Percentiles rank a stretch among this genome's conserved stretches.
Evolutionary conservation across 2,113 vertebrate species (phyloP).

Genomic region (Morone saxatilis): DNA sequence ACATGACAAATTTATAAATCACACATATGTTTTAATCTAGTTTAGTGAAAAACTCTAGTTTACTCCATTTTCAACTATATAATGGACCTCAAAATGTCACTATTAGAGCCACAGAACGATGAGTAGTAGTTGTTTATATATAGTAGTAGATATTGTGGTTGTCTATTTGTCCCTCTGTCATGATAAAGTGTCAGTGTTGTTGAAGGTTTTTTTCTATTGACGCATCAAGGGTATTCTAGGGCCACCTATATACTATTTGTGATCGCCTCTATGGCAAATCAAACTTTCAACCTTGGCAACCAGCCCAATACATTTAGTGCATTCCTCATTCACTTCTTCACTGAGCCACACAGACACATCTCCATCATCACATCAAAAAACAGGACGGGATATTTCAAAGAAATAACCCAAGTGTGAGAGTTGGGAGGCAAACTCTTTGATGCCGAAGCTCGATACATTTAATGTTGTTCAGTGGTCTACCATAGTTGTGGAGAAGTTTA

Average conservation of each 20-base stretch:
- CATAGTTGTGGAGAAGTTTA: conserved; percentile 16
- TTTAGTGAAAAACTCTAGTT: no score
- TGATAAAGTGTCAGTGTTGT: conserved; percentile 14
- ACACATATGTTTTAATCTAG: no score
- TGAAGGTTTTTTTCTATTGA: conserved; percentile 4
- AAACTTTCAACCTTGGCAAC: background rate
- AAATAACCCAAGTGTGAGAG: conserved; percentile 15
- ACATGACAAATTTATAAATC: no score
- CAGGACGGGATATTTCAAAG: conserved; percentile 26
- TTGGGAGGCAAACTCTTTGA: conserved; percentile 38
- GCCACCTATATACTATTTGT: background rate
- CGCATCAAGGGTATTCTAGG: background rate
- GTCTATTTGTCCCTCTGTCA: conserved; percentile 5
- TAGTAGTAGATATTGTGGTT: background rate
- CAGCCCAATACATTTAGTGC: background rate
- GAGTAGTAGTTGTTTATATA: no score
- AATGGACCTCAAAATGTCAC: no score
- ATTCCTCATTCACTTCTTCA: conserved; percentile 7
- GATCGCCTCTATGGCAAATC: conserved; percentile 20
- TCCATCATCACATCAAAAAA: conserved; percentile 12
- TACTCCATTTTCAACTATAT: no score
- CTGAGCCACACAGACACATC: conserved; percentile 11
- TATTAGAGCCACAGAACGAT: no score
- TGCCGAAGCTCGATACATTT: conserved; percentile 32
- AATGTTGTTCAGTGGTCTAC: conserved; percentile 38